Percentiles rank a stretch among this genome's conserved stretches.
Evolutionary conservation across 2,888 invertebrate species (phyloP).

Genomic region (Ichneumoninae sp.): DNA sequence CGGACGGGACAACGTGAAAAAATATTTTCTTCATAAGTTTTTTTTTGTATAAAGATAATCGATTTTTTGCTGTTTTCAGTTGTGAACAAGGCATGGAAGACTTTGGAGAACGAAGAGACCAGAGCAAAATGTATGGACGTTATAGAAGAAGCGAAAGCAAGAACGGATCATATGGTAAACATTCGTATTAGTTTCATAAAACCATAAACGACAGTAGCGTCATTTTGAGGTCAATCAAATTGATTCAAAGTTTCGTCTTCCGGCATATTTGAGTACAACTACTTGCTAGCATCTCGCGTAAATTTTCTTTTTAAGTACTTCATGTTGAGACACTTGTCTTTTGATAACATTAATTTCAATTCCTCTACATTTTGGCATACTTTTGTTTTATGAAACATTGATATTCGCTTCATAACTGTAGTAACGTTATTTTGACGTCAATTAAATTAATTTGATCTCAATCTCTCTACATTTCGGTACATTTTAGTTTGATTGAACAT

Average conservation of each 20-base stretch:
- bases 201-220: neutral
- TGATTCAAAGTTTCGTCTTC: neutral
- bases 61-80: slow-evolving; percentile 84
- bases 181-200: neutral
- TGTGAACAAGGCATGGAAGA: slow-evolving; percentile 97
- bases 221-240: neutral
- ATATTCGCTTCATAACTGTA: no score
- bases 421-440: neutral
- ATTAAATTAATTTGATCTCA: neutral
- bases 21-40: neutral
- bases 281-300: no score
- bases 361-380: no score
- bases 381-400: no score
- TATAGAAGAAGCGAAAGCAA: slow-evolving; percentile 97
- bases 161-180: slow-evolving; percentile 95
- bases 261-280: no score
- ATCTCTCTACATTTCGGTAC: no score
- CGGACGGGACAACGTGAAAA: no score
- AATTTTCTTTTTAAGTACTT: no score
- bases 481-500: no score
- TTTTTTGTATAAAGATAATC: neutral
- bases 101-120: slow-evolving; percentile 96
- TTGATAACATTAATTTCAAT: no score
- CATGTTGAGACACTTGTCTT: no score
- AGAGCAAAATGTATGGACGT: slow-evolving; percentile 97